A percentile compares a stretch with the other conserved stretches of the same genome.
Evolutionary conservation across 2,797 vertebrate genomes (phyloP).

Genomic region (Melanotaenia maccullochi): DNA sequence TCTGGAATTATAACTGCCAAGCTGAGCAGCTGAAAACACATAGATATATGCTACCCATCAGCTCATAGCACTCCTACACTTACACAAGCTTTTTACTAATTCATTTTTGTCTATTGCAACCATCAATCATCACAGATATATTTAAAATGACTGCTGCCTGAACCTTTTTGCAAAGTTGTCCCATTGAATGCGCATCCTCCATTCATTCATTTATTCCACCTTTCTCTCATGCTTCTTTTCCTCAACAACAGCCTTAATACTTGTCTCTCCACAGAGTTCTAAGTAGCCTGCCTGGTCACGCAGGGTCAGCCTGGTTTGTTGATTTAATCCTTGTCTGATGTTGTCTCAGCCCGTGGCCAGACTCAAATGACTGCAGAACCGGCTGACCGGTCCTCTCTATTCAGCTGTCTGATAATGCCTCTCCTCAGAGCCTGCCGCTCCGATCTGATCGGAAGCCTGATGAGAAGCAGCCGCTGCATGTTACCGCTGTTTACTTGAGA

Average conservation of each 20-base stretch:
- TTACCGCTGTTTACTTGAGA: slow-evolving; percentile 47
- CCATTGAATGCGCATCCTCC: slow-evolving; percentile 11
- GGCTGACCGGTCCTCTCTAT: slow-evolving; percentile 33
- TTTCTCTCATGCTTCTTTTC: not conserved
- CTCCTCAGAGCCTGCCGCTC: slow-evolving; percentile 49
- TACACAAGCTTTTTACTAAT: slow-evolving; percentile 31
- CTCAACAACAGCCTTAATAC: slow-evolving; percentile 44
- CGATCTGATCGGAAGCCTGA: slow-evolving; percentile 71
- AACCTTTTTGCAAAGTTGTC: slow-evolving; percentile 27
- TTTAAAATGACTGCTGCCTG: slow-evolving; percentile 23
- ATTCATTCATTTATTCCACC: slow-evolving; percentile 20
- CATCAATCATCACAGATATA: slow-evolving; percentile 31
- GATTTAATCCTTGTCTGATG: slow-evolving; percentile 78
- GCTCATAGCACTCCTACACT: not conserved
- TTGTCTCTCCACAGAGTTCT: slow-evolving; percentile 51
- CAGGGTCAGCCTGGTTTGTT: slow-evolving; percentile 67
- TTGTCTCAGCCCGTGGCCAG: slow-evolving; percentile 65
- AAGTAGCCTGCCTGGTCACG: slow-evolving; percentile 61
- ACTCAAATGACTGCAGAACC: slow-evolving; percentile 60
- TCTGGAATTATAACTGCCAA: slow-evolving; percentile 15
- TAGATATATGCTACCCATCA: not conserved
- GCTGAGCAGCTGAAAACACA: slow-evolving; percentile 11
- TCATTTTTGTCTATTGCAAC: slow-evolving; percentile 23
- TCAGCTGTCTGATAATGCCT: slow-evolving; percentile 65
- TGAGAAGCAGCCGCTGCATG: slow-evolving; percentile 50